Evolutionary conservation across 2,113 vertebrate species (phyloP).

Genomic region (Reinhardtius hippoglossoides): DNA sequence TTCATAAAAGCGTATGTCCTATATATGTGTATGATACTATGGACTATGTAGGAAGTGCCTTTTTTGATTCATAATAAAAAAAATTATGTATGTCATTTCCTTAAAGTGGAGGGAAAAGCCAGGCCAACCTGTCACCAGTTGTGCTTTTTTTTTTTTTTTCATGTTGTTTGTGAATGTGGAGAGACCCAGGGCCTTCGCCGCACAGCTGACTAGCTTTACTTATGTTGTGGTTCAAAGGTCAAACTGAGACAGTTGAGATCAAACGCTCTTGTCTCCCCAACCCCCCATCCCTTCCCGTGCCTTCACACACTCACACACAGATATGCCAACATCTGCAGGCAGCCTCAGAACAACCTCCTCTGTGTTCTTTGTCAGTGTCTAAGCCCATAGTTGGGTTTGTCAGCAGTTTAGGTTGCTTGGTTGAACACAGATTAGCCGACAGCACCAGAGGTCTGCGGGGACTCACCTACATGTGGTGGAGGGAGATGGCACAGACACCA

Average conservation of each 20-base stretch:
- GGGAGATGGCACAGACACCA: conserved; percentile 67
- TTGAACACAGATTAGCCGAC: conserved; percentile 49
- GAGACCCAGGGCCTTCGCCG: conserved; percentile 78
- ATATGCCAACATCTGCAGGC: conserved; percentile 21
- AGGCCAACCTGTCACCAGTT: conserved; percentile 74
- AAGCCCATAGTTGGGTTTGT: conserved; percentile 44
- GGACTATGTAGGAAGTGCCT: conserved; percentile 84
- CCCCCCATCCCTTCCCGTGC: background rate
- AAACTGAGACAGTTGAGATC: conserved; percentile 37
- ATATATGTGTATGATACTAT: conserved; percentile 77
- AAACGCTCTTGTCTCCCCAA: conserved; percentile 33
- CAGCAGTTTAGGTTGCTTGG: conserved; percentile 56
- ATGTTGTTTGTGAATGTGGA: conserved; percentile 75
- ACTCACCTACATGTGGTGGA: conserved; percentile 51
- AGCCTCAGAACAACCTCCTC: conserved; percentile 16
- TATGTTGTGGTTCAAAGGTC: conserved; percentile 50
- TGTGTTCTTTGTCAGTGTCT: conserved; percentile 57
- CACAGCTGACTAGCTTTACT: conserved; percentile 62
- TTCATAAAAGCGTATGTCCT: conserved; percentile 79
- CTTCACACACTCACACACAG: conserved; percentile 36
- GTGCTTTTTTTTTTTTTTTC: conserved; percentile 46
- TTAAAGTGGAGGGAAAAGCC: conserved; percentile 75
- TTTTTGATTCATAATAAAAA: conserved; percentile 74
- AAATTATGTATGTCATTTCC: conserved; percentile 84
- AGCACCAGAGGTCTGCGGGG: conserved; percentile 61